phyloP scores from a whole-genome alignment of 2,797 vertebrate genomes.

The Propithecus perrieri region DNA sequence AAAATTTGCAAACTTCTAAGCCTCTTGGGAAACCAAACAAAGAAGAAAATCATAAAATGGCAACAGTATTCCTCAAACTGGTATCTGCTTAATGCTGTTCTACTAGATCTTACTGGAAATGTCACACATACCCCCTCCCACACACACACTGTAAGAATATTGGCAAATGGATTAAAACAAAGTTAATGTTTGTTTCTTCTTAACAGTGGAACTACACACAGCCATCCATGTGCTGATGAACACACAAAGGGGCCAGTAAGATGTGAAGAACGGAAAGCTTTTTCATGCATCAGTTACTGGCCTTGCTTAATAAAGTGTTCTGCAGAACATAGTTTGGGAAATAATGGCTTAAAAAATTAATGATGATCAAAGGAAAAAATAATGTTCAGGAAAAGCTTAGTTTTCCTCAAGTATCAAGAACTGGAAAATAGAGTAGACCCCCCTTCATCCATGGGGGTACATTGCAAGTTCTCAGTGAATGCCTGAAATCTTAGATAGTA shows the following conservation, averaged over 20 bases:
- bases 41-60: not conserved
- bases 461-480: not conserved
- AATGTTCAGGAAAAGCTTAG: not conserved
- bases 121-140: not conserved
- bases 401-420: not conserved
- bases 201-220: no score
- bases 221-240: no score
- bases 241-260: fast-evolving
- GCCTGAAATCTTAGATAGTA: no score
- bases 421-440: not conserved
- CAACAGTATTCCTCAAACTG: not conserved
- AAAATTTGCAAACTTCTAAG: not conserved
- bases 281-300: not conserved
- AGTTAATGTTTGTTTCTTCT: not conserved
- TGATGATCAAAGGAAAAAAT: not conserved
- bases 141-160: not conserved
- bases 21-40: not conserved
- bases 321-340: not conserved
- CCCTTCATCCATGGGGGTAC: not conserved
- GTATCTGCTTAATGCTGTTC: not conserved
- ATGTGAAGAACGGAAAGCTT: not conserved
- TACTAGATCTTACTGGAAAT: not conserved
- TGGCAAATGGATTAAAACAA: not conserved
- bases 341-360: not conserved
- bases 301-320: not conserved